Conservation (phyloP, 2,113 vertebrate genomes). For the Maccullochella peelii region DNA sequence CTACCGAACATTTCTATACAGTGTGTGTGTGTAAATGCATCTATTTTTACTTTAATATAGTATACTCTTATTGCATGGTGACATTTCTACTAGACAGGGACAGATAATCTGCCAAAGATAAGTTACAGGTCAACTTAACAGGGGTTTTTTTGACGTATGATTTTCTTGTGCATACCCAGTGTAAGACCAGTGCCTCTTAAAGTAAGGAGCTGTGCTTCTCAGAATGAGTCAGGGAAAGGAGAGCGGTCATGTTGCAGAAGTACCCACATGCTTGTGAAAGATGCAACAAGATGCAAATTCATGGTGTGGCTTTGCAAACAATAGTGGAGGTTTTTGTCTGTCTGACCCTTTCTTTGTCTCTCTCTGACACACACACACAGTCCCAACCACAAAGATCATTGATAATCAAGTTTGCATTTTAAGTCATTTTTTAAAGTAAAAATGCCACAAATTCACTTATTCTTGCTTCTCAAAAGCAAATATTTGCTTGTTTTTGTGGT, state of each 20-base stretch:
- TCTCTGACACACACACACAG: neutral
- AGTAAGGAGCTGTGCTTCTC: too few species aligned
- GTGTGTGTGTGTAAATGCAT: neutral
- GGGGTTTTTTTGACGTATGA: too few species aligned
- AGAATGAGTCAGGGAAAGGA: too few species aligned
- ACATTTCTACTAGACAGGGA: neutral
- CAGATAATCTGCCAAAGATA: too few species aligned
- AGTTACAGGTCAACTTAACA: too few species aligned
- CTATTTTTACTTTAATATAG: neutral
- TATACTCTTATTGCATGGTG: neutral
- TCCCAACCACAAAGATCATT: neutral
- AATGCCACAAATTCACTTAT: neutral
- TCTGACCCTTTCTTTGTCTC: slow-evolving; percentile 11
- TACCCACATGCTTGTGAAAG: slow-evolving; percentile 35
- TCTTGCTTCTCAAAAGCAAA: neutral
- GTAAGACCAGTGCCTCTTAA: too few species aligned
- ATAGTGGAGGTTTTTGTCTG: slow-evolving; percentile 16
- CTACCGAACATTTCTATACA: neutral
- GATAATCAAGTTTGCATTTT: neutral
- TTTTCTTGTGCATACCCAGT: too few species aligned
- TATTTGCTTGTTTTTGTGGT: neutral
- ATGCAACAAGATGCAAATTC: slow-evolving; percentile 20
- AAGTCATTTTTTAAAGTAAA: neutral
- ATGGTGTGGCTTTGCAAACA: slow-evolving; percentile 5
- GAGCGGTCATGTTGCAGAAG: neutral